Evolutionary conservation across 2,888 invertebrate species (phyloP).

Genomic region (Xestia xanthographa): DNA sequence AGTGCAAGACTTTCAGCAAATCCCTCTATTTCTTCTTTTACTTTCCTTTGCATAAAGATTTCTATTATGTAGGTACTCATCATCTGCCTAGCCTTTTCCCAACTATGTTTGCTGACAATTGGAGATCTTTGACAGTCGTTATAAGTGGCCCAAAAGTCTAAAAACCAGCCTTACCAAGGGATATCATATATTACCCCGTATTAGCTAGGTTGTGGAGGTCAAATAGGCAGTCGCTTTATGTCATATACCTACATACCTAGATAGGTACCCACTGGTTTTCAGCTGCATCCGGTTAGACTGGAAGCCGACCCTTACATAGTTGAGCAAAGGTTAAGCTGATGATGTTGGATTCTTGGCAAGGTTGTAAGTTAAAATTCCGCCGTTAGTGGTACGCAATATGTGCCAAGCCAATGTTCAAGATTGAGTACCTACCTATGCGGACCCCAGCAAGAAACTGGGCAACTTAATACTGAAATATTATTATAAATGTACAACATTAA

Average conservation of each 20-base stretch:
- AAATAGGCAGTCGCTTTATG: background rate
- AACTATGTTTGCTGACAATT: no score
- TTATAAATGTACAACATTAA: background rate
- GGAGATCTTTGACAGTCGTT: no score
- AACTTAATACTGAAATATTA: background rate
- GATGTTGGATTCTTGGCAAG: constrained; percentile 1
- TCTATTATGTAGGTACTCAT: background rate
- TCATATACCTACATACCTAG: no score
- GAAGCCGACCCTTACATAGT: background rate
- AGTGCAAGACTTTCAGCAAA: background rate
- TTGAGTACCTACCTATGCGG: background rate
- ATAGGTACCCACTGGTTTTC: background rate
- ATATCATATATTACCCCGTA: no score
- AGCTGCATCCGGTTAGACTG: background rate
- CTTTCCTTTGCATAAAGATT: background rate
- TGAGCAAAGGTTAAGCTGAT: background rate
- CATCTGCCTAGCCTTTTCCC: no score
- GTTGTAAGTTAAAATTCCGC: constrained; percentile 2
- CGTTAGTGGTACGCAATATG: background rate
- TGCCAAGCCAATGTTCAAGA: background rate
- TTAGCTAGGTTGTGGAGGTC: background rate
- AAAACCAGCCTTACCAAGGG: no score
- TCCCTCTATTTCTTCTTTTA: background rate
- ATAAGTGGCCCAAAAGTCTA: no score
- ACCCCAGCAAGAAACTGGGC: background rate